Base-by-base conservation (phyloP, 2,797 vertebrate species). In the Phrynocephalus guinanensis region DNA sequence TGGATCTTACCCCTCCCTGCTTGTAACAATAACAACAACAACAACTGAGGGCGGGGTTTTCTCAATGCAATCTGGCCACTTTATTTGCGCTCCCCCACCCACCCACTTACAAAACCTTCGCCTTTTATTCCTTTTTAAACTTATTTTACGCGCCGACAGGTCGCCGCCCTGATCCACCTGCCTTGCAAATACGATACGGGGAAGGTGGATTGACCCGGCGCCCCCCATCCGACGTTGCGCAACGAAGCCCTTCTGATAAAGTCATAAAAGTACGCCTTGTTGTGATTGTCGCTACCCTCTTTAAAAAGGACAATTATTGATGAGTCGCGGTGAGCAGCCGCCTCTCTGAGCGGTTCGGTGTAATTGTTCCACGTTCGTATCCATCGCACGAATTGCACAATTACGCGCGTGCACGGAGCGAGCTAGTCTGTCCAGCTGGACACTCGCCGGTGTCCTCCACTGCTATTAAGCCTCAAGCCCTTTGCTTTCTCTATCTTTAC, bases 121-220 rank as follows among this genome's bases (percentile, higher is more conserved):
- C 92, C 89, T 91, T 90, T 91, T 89, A 91, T 90, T 91, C 88
- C 90, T 88, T 89, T 93, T 85, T 87, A 73, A 94, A 82, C 91
- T 92, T 95, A 93, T 90, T 78, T 79, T 87, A 87, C 73, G 88
- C 95, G 92, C 93, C 94, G 91, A 92, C 94, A 95, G 93, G 90
- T 93, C 92, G 91, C 90, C 89, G 90, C 86, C 91, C 86, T 4
- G 22, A 22, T 33, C 11, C 63, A 76, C 80, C 80, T 38, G 63
- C n/a, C 30, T 38, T 70, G 2, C 28, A 13, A 70, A 38, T 0
- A 63, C 16, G 18, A 9, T 60, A 10, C 56, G 38, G 33, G 28
- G 20, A 24, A 56, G 6, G 7, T 44, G n/a, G 10, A 10, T 0
- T 68, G 82, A 4, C 52, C 50, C 8, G 5, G 28, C 1, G 16